These are phyloP conservation scores for Ceyx erithaca DNA, from an alignment of 2,797 vertebrate genomes.

Conservation along the genomic window DNA sequence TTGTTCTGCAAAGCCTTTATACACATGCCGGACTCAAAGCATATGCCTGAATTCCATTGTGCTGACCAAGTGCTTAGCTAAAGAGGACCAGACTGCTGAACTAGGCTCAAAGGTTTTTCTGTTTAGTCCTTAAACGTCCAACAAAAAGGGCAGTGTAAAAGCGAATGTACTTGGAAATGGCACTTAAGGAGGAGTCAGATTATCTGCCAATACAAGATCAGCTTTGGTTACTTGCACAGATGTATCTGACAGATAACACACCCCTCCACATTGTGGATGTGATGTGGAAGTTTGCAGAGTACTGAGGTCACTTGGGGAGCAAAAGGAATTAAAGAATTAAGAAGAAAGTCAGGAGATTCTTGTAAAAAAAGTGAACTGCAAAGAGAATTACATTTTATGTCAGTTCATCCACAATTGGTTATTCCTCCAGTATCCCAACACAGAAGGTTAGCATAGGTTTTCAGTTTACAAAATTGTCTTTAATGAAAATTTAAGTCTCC, in stretches of 20 bases:
- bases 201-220: background rate
- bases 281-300: conserved; percentile 1
- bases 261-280: background rate
- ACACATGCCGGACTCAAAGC: background rate
- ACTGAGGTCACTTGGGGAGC: background rate
- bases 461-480: background rate
- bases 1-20: background rate
- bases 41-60: background rate
- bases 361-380: background rate
- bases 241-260: background rate
- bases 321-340: background rate
- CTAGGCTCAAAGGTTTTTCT: background rate
- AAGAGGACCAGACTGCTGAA: background rate
- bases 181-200: background rate
- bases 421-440: background rate
- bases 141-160: background rate
- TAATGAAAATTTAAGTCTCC: background rate
- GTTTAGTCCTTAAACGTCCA: background rate
- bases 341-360: background rate
- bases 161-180: conserved; percentile 1
- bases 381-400: background rate
- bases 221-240: conserved; percentile 5
- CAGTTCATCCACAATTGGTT: background rate
- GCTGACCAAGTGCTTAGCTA: background rate
- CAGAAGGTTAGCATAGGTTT: background rate